Conservation (phyloP, 2,888 invertebrate genomes). For the Seladonia tumulorum region DNA sequence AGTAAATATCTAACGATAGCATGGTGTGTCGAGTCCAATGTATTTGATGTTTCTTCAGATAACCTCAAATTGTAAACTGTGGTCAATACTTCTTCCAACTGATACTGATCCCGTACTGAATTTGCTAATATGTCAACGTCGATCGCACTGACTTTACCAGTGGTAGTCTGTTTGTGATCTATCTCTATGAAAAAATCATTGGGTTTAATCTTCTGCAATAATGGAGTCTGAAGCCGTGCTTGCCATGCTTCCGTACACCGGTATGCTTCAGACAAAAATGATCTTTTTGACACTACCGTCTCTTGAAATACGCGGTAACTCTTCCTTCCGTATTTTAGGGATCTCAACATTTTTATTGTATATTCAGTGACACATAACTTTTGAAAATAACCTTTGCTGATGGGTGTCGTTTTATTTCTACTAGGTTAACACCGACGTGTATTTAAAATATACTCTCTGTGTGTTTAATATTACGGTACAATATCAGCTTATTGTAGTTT, state of each 20-base stretch:
- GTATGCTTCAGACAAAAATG: conserved; percentile 90
- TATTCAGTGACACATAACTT: conserved; percentile 31
- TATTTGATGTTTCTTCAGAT: conserved; percentile 89
- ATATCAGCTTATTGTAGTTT: background rate
- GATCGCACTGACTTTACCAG: conserved; percentile 89
- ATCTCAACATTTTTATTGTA: conserved; percentile 57
- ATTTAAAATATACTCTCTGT: background rate
- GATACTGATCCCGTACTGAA: conserved; percentile 85
- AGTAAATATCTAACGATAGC: conserved; percentile 89
- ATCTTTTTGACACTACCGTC: conserved; percentile 76
- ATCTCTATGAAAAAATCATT: conserved; percentile 90
- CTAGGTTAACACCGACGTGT: conserved; percentile 26
- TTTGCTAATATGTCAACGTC: conserved; percentile 94
- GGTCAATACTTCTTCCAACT: conserved; percentile 90
- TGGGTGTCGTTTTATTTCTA: background rate
- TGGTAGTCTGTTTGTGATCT: conserved; percentile 88
- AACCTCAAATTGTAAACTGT: conserved; percentile 90
- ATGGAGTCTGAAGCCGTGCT: conserved; percentile 86
- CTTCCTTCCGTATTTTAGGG: conserved; percentile 42
- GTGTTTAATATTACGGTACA: background rate
- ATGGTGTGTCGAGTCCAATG: conserved; percentile 92
- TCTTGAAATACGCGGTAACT: background rate
- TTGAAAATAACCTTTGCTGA: background rate
- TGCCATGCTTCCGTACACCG: conserved; percentile 90
- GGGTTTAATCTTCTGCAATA: conserved; percentile 87